Evolutionary conservation across 1,140 invertebrate genomes (phyloP), one percentile per base, ranked within the genome.

Genomic region (Sinonovacula constricta): DNA sequence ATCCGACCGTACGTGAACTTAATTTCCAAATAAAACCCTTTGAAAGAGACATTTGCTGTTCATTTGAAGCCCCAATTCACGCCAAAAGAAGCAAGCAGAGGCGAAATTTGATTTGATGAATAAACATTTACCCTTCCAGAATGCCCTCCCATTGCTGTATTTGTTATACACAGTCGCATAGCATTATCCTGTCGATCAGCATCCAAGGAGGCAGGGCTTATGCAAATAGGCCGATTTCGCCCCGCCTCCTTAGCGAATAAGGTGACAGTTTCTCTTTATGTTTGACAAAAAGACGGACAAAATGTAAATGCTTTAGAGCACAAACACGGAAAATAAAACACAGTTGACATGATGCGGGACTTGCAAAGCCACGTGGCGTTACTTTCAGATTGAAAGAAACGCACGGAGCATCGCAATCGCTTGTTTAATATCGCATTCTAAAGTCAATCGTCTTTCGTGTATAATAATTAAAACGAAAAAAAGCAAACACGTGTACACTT

Each of bases 31-130:
- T 45, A 45, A 45, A 45, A 45, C 39, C n/a, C n/a, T n/a, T 45
- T 45, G 7, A 18, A 45, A 45, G 18, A 18, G 18, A 45, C 18
- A 18, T 45, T 45, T 18, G 39, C 39, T 45, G 39, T 45, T 45
- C 39, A 45, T 45, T 45, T 45, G 18, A 45, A 45, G 39, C 39
- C 7, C 18, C 39, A 18, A 18, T 45, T 10, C 39, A 45, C 39
- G 18, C 7, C 18, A 45, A 45, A 45, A 45, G 39, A 45, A 45
- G 18, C 18, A 18, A 45, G 7, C 39, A 45, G 39, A 45, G 18
- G 39, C 59, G 62, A 76, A 76, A 76, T 76, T 76, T 76, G 62
- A 76, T 76, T 76, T 76, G 53, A 63, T 76, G 72, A 76, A 76
- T 76, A 76, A 76, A 76, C 72, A 76, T 76, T 66, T 74, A 57